These are phyloP conservation scores for Megalurothrips usitatus DNA, from an alignment of 2,888 invertebrate genomes.

Conservation along the genomic window DNA sequence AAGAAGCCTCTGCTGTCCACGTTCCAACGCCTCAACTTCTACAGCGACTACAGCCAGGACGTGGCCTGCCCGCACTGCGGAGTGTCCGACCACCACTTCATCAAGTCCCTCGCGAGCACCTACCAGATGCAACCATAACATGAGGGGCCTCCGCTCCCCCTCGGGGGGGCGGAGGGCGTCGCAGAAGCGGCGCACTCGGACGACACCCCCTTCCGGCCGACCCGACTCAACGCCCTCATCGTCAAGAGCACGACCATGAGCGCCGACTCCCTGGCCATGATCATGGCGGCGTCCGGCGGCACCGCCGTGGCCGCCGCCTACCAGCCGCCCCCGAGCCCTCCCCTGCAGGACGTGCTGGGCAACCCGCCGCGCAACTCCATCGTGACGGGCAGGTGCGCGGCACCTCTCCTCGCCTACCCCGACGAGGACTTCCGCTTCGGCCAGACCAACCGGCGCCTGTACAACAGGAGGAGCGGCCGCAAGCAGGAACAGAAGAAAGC, in stretches of 20 bases:
- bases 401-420: neutral
- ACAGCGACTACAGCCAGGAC: slow-evolving; percentile 91
- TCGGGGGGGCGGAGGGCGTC: slow-evolving; percentile 8
- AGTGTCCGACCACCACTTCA: slow-evolving; percentile 88
- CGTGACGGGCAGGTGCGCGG: neutral
- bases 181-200: slow-evolving; percentile 17
- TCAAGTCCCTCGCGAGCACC: slow-evolving; percentile 81
- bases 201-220: neutral
- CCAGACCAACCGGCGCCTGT: neutral
- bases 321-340: neutral
- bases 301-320: neutral
- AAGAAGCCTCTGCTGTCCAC: slow-evolving; percentile 82
- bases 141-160: slow-evolving; percentile 50
- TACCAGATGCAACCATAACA: slow-evolving; percentile 88
- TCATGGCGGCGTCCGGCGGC: neutral
- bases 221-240: neutral
- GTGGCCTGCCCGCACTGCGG: slow-evolving; percentile 89
- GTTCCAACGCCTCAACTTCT: slow-evolving; percentile 81
- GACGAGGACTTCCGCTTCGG: neutral
- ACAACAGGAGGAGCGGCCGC: neutral
- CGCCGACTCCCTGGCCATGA: neutral
- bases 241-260: slow-evolving; percentile 1
- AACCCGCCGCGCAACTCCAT: neutral
- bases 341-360: neutral
- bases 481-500: neutral